Evolutionary conservation across 1,140 invertebrate genomes (phyloP), one percentile per base, ranked within the genome.

Genomic region (Lanistes nyassanus): DNA sequence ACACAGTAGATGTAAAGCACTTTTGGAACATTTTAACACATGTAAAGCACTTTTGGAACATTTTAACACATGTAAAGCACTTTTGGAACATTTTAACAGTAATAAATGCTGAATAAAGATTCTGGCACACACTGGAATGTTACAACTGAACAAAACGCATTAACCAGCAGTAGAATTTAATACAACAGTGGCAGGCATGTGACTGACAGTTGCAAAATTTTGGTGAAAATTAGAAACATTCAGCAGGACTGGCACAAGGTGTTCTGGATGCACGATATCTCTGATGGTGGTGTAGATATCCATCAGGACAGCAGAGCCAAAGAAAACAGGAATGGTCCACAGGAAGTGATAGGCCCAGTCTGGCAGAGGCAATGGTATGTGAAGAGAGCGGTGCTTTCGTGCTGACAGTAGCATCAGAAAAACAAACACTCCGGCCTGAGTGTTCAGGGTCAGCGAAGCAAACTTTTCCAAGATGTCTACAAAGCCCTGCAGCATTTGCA

Each of bases 401-500:
- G 81, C 77, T 42, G 55, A 71, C 6, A 82, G 42, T 19, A 86
- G 60, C 84, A 86, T 86, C 3, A 86, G 68, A 64, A 83, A 85
- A 31, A 84, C 56, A 58, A 85, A 86, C 23, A 85, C 39, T 3
- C 82, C 85, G 11, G 79, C 83, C 74, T 86, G 81, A 4, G 79
- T 56, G 76, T 86, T 86, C 37, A 86, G 73, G n/a, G 81, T 80
- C 9, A 85, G 78, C 9, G 85, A 86, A 4, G 83, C 83, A 66
- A 82, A 79, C 69, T 85, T 86, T 64, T 86, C 85, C 67, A 86
- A 70, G 68, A 85, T 86, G 51, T 80, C 76, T n/a, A 83, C 78
- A 77, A 86, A 86, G 2, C 85, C 85, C 83, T 86, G 78, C 16
- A 76, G 39, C 11, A 60, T 55, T 37, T 31, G 16, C 19, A 60